These are phyloP conservation scores for rat (Rattus norvegicus) DNA, from an alignment of 2,113 vertebrate genomes.

Conservation along the genomic window GRCr8 NC_086026.1:95965501-95966000, in stretches of 20 bases:
- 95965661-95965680: not conserved
- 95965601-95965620: not conserved
- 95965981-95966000: conserved; percentile 27
- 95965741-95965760: not conserved
- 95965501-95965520: too few relatives aligned
- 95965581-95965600: not conserved
- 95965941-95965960: not conserved
- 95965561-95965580: not conserved
- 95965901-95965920: not conserved
- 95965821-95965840: conserved; percentile 13
- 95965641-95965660: not conserved
- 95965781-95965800: conserved; percentile 1
- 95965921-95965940: not conserved
- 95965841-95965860: not conserved
- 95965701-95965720: not conserved
- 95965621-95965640: not conserved
- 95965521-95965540: not conserved
- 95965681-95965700: not conserved
- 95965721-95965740: not conserved
- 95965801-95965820: not conserved
- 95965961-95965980: not conserved
- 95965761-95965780: not conserved
- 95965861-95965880: not conserved
- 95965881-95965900: conserved; percentile 12
- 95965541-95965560: not conserved